Evolutionary conservation across 2,797 vertebrate species (phyloP).

Genomic region (Enteromius mattozi): DNA sequence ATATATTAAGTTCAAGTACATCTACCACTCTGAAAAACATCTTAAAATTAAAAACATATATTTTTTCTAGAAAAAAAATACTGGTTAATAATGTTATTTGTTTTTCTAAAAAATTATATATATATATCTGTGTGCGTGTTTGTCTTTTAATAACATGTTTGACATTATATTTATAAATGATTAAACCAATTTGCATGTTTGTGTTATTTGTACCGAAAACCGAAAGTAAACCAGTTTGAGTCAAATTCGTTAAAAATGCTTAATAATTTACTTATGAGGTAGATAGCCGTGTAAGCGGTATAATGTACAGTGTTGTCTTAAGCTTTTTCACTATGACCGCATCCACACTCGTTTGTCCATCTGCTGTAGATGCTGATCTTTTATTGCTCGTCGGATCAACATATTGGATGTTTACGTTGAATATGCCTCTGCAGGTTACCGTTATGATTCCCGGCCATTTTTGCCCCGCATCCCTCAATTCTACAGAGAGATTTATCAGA

Average conservation of each 20-base stretch:
- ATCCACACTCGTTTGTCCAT: conserved; percentile 27
- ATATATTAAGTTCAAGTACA: not conserved
- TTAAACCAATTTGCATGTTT: no score
- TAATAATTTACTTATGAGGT: no score
- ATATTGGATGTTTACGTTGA: conserved; percentile 12
- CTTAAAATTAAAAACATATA: not conserved
- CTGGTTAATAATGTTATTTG: no score
- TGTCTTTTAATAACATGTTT: no score
- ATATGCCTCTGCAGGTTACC: conserved; percentile 30
- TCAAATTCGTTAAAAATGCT: no score
- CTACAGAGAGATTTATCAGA: conserved; percentile 7
- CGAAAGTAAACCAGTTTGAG: no score
- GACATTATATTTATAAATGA: no score
- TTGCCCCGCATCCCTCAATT: not conserved
- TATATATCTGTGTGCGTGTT: no score
- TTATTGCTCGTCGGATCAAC: not conserved
- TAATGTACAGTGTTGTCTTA: not conserved
- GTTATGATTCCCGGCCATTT: conserved; percentile 15
- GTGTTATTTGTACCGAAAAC: no score
- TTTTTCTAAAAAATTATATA: no score
- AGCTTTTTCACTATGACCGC: conserved; percentile 11
- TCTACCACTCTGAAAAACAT: not conserved
- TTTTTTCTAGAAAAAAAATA: no score
- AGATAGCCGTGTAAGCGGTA: no score
- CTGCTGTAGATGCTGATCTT: not conserved